Percentiles rank a stretch among this genome's conserved stretches.
phyloP scores from a whole-genome alignment of 2,888 invertebrate species.

The Drosophila bunnanda region DNA sequence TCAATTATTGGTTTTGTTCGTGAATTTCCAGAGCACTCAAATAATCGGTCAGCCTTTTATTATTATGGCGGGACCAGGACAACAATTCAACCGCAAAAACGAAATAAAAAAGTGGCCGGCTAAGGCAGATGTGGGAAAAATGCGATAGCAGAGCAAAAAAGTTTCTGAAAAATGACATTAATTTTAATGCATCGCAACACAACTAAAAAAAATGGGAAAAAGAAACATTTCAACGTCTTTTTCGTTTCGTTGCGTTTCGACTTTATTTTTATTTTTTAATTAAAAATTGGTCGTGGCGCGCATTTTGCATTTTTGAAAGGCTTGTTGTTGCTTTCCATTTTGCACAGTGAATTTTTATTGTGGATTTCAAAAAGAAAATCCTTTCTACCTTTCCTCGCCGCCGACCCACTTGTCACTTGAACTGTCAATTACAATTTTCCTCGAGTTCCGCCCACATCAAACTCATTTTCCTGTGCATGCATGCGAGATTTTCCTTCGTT shows the following conservation, averaged over 20 bases:
- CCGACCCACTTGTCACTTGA: constrained; percentile 57
- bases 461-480: constrained; percentile 80
- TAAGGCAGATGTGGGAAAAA: constrained; percentile 32
- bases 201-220: constrained; percentile 14
- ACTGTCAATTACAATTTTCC: constrained; percentile 75
- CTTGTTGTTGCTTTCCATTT: constrained; percentile 1
- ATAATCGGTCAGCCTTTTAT: constrained; percentile 33
- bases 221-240: constrained; percentile 4
- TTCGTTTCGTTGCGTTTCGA: neutral
- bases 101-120: constrained; percentile 21
- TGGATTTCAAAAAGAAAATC: constrained; percentile 21
- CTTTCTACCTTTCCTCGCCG: constrained; percentile 38
- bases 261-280: constrained; percentile 15
- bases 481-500: constrained; percentile 68
- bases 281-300: constrained; percentile 51
- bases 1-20: constrained; percentile 30
- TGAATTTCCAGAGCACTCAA: neutral
- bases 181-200: constrained; percentile 42
- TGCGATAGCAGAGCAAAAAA: constrained; percentile 26
- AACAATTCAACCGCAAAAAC: constrained; percentile 64
- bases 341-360: constrained; percentile 26
- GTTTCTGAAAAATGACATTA: constrained; percentile 44
- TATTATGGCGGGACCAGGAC: constrained; percentile 38
- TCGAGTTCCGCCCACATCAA: constrained; percentile 49
- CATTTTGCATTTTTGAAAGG: constrained; percentile 43